A percentile compares a stretch with the other conserved stretches of the same genome.
Conservation (phyloP, 2,113 vertebrate genomes). For the Scortum barcoo region DNA sequence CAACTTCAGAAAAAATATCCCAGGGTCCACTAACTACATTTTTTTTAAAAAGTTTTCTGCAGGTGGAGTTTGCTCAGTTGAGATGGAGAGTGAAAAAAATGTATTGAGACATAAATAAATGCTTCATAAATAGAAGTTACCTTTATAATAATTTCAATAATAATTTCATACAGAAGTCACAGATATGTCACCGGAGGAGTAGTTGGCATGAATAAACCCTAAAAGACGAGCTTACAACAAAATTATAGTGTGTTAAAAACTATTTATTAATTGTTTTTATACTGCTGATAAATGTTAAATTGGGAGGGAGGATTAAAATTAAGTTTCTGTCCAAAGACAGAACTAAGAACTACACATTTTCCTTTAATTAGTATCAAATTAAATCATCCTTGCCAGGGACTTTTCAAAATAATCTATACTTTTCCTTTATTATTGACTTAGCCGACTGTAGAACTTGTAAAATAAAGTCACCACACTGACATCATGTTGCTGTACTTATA, state of each 20-base stretch:
- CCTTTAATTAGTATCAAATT: background rate
- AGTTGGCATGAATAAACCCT: background rate
- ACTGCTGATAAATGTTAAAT: background rate
- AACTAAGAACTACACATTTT: background rate
- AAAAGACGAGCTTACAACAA: background rate
- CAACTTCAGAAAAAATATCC: background rate
- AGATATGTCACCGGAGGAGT: too few relatives aligned
- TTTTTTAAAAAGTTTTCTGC: too few relatives aligned
- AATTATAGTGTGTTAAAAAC: background rate
- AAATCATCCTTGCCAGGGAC: background rate
- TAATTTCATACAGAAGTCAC: too few relatives aligned
- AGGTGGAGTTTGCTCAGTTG: background rate
- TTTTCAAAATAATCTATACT: background rate
- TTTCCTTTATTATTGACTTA: background rate
- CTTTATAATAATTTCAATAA: too few relatives aligned
- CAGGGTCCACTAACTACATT: background rate
- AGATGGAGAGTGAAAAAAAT: background rate
- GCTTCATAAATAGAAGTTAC: background rate
- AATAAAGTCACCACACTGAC: background rate
- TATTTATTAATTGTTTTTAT: background rate
- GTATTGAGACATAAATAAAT: background rate
- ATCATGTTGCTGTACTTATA: background rate
- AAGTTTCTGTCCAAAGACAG: background rate
- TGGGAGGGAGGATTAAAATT: background rate
- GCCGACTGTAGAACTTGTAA: background rate